A percentile compares a stretch with the other conserved stretches of the same genome.
Evolutionary conservation across 2,888 invertebrate genomes (phyloP).

Genomic region (Tachina lurida): DNA sequence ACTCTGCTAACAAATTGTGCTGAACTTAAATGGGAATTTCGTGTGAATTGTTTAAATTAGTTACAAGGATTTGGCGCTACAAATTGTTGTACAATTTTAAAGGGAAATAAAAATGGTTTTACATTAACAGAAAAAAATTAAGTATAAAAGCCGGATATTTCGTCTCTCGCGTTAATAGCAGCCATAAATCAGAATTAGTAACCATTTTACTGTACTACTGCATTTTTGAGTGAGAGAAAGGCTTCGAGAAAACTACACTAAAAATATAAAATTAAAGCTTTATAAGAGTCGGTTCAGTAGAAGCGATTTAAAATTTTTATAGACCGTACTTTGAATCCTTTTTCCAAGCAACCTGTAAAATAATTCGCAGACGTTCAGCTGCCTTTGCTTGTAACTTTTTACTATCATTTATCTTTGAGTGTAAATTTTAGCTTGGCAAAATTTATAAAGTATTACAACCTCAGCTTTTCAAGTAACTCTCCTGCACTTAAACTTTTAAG

Average conservation of each 20-base stretch:
- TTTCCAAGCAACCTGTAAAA: neutral
- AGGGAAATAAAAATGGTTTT: neutral
- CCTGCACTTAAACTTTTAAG: conserved; percentile 36
- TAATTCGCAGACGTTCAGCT: no score
- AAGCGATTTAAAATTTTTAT: neutral
- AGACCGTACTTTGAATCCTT: no score
- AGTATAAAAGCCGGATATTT: neutral
- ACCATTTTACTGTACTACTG: conserved; percentile 22
- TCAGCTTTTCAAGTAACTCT: conserved; percentile 5
- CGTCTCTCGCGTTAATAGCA: conserved; percentile 14
- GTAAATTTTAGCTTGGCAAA: conserved; percentile 1
- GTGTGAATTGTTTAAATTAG: conserved; percentile 42
- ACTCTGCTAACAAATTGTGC: conserved; percentile 19
- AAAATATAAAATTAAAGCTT: neutral
- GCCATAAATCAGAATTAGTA: conserved; percentile 61
- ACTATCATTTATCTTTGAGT: conserved; percentile 17
- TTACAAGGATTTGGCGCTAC: neutral
- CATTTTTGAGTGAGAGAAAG: neutral
- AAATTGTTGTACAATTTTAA: conserved; percentile 29
- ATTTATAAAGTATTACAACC: neutral
- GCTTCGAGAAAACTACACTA: conserved; percentile 2
- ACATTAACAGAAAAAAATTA: neutral
- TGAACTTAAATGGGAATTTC: conserved; percentile 10
- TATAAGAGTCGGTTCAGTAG: no score
- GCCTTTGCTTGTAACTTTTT: no score